Evolutionary conservation across 2,113 vertebrate species (phyloP).

Genomic region (Epinephelus fuscoguttatus): DNA sequence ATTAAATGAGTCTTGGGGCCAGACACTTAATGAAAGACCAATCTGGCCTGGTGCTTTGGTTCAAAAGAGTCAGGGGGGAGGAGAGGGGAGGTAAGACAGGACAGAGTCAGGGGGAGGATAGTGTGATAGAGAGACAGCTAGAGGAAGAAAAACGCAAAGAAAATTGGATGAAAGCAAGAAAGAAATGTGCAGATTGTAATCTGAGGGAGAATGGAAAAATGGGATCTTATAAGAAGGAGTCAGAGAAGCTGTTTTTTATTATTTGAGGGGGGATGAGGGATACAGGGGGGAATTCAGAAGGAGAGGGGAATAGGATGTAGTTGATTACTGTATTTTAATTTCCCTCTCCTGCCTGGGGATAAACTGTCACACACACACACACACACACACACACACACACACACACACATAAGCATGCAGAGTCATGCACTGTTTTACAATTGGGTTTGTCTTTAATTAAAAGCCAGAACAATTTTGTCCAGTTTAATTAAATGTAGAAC

Average conservation of each 20-base stretch:
- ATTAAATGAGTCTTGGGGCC: slow-evolving; percentile 68
- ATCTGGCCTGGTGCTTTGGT: slow-evolving; percentile 65
- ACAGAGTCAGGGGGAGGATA: neutral
- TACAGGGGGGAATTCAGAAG: slow-evolving; percentile 28
- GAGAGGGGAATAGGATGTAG: slow-evolving; percentile 40
- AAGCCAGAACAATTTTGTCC: slow-evolving; percentile 49
- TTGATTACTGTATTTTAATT: slow-evolving; percentile 73
- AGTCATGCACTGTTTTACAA: slow-evolving; percentile 51
- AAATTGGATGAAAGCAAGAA: slow-evolving; percentile 58
- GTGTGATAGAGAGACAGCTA: slow-evolving; percentile 15
- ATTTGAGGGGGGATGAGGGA: slow-evolving; percentile 8
- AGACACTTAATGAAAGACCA: slow-evolving; percentile 74
- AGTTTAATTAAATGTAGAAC: slow-evolving; percentile 69
- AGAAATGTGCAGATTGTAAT: slow-evolving; percentile 67
- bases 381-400: neutral
- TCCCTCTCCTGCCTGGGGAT: slow-evolving; percentile 52
- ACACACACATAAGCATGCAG: slow-evolving; percentile 39
- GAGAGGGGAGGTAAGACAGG: slow-evolving; percentile 11
- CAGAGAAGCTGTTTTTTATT: slow-evolving; percentile 47
- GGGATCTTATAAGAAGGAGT: slow-evolving; percentile 54
- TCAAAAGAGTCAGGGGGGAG: slow-evolving; percentile 35
- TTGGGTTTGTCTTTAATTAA: slow-evolving; percentile 72
- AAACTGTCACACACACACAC: slow-evolving; percentile 31
- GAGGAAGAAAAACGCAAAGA: slow-evolving; percentile 26
- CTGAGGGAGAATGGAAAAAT: slow-evolving; percentile 57